Evolutionary conservation across 2,113 vertebrate species (phyloP), one percentile per base, ranked within the genome.

Genomic region (Scophthalmus maximus): DNA sequence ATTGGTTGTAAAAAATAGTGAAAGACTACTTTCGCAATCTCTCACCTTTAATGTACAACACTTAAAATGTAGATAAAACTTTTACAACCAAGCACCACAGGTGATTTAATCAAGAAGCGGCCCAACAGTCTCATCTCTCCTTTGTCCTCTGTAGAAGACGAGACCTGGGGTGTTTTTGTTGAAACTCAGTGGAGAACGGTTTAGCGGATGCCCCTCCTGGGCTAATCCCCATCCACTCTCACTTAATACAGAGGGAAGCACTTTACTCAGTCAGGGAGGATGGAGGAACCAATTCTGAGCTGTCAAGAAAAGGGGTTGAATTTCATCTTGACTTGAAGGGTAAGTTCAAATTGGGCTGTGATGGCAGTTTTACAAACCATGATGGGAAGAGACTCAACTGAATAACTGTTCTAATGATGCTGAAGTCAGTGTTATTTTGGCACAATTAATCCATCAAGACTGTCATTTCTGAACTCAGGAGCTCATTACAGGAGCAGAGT

Each of bases 31-130:
- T 57, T 75, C 55, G 47, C 23, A 58, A 26, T 66, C 25, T 22
- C 27, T 73, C 58, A 50, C 38, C 27, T 46, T 75, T 58, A 36
- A 49, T 56, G 53, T 62, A 38, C 22, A 46, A 68, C 40, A 68
- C 8, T 76, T 53, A 73, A 78, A 22, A 25, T 52, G 56, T 4
- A 50, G 59, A 74, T 60, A 72, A 77, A 82, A 75, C 25, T 42
- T 66, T 83, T 49, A 79, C 26, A 46, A 30, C 42, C 30, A 12
- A 0, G 60, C 63, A 80, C 52, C 26, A 56, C 18, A 34, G 38
- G 8, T 63, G 50, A 73, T 44, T 57, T 17, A 56, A 67, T 51
- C 30, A 66, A 55, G 20, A 67, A 15, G 8, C 2, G 59, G 17
- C 51, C 42, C 6, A 2, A 23, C 1, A 18, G 32, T 2, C 18